A percentile compares a stretch with the other conserved stretches of the same genome.
phyloP scores from a whole-genome alignment of 2,888 invertebrate species.

The Ophraella communa region DNA sequence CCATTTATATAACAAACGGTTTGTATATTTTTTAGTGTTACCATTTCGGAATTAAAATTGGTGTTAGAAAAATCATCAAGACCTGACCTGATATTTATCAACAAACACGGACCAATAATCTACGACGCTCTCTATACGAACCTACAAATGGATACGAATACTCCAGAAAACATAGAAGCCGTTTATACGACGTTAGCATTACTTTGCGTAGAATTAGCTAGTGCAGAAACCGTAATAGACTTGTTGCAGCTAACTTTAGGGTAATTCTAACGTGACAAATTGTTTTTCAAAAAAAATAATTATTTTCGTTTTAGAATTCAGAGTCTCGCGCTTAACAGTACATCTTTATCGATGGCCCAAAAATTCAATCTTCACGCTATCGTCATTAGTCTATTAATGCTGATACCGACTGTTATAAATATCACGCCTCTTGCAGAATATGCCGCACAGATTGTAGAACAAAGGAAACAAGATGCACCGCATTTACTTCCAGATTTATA shows the following conservation, averaged over 20 bases:
- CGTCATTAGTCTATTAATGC: constrained; percentile 72
- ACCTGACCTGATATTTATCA: constrained; percentile 94
- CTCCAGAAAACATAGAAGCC: constrained; percentile 85
- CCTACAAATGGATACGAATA: constrained; percentile 80
- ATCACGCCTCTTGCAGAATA: constrained; percentile 71
- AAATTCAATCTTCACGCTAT: constrained; percentile 84
- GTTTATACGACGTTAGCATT: constrained; percentile 92
- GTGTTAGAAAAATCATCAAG: constrained; percentile 87
- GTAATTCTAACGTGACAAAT: constrained; percentile 57
- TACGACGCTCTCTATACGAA: constrained; percentile 79
- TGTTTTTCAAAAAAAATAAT: too few relatives aligned
- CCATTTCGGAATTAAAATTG: constrained; percentile 75
- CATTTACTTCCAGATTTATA: constrained; percentile 79
- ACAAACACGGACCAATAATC: constrained; percentile 89
- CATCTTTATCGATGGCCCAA: constrained; percentile 73
- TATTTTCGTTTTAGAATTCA: constrained; percentile 71
- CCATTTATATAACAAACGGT: too few relatives aligned
- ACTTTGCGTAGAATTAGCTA: constrained; percentile 87
- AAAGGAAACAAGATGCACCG: constrained; percentile 71
- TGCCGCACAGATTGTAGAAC: constrained; percentile 69
- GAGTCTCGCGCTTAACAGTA: constrained; percentile 75
- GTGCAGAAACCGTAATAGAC: constrained; percentile 87
- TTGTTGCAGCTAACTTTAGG: constrained; percentile 84
- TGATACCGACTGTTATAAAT: constrained; percentile 71
- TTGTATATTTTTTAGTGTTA: constrained; percentile 34